Evolutionary conservation across 2,797 vertebrate genomes (phyloP).

Genomic region (Parotocinclus haroldoi): DNA sequence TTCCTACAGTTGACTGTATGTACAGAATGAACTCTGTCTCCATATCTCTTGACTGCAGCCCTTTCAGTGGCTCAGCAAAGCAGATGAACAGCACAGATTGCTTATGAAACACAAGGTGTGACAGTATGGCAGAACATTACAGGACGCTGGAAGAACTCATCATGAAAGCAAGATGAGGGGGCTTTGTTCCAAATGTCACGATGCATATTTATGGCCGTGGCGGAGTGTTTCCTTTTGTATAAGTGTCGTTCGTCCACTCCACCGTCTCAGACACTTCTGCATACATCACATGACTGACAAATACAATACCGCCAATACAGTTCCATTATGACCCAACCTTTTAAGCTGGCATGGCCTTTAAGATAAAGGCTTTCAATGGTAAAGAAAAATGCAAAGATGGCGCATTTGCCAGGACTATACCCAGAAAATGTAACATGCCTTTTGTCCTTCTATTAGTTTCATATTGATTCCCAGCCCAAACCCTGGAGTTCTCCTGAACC

Average conservation of each 20-base stretch:
- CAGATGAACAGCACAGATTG: slow-evolving; percentile 71
- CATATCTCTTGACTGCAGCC: slow-evolving; percentile 66
- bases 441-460: slow-evolving; percentile 20
- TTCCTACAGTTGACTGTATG: too few relatives aligned
- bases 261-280: slow-evolving; percentile 62
- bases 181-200: slow-evolving; percentile 85
- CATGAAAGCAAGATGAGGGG: slow-evolving; percentile 73
- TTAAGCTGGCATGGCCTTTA: slow-evolving; percentile 33
- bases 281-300: slow-evolving; percentile 42
- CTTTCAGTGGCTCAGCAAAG: slow-evolving; percentile 69
- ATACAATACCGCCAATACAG: slow-evolving; percentile 29
- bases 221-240: slow-evolving; percentile 73
- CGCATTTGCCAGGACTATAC: slow-evolving; percentile 2
- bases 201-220: slow-evolving; percentile 81
- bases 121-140: slow-evolving; percentile 76
- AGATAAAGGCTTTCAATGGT: slow-evolving; percentile 30
- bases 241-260: slow-evolving; percentile 74
- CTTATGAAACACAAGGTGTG: slow-evolving; percentile 75
- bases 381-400: slow-evolving; percentile 7
- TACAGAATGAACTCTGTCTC: neutral
- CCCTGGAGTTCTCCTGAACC: neutral
- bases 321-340: slow-evolving; percentile 35
- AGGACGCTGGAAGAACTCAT: slow-evolving; percentile 72
- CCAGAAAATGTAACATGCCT: neutral
- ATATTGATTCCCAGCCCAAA: slow-evolving; percentile 2